Evolutionary conservation across 2,888 invertebrate species (phyloP).

Genomic region (Heliconius charithonia): DNA sequence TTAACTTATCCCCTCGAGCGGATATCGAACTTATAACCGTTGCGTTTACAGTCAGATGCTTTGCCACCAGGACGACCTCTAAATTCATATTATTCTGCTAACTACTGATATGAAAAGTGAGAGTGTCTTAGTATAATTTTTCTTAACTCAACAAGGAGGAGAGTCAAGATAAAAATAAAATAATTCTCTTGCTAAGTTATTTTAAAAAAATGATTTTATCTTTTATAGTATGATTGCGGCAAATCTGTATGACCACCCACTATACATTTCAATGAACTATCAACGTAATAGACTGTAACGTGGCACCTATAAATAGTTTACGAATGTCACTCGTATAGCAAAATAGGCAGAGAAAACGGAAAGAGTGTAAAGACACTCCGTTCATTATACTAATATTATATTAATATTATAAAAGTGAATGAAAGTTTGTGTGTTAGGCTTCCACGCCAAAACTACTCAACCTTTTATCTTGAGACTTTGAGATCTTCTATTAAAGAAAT

Average conservation of each 20-base stretch:
- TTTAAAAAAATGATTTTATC: not conserved
- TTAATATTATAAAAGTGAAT: too few species aligned
- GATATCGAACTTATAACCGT: too few species aligned
- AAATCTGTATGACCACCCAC: not conserved
- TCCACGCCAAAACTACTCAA: too few species aligned
- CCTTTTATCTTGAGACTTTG: too few species aligned
- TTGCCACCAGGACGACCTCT: too few species aligned
- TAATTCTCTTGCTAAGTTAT: not conserved
- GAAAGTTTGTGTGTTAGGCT: too few species aligned
- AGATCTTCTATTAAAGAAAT: too few species aligned
- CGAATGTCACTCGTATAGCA: not conserved
- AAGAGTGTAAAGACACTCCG: not conserved
- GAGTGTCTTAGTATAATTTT: not conserved
- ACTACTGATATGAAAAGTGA: not conserved
- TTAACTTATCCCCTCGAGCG: too few species aligned
- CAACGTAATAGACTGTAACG: not conserved
- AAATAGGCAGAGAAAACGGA: not conserved
- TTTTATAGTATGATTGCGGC: slow-evolving; percentile 11
- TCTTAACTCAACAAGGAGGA: not conserved
- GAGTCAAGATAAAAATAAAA: not conserved
- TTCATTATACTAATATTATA: too few species aligned
- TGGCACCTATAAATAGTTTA: not conserved
- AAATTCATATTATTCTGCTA: too few species aligned
- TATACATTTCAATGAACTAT: not conserved
- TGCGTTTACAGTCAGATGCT: too few species aligned